These are phyloP conservation scores for Notospermus geniculatus DNA, from an alignment of 1,140 invertebrate species.

Conservation along the genomic window DNA sequence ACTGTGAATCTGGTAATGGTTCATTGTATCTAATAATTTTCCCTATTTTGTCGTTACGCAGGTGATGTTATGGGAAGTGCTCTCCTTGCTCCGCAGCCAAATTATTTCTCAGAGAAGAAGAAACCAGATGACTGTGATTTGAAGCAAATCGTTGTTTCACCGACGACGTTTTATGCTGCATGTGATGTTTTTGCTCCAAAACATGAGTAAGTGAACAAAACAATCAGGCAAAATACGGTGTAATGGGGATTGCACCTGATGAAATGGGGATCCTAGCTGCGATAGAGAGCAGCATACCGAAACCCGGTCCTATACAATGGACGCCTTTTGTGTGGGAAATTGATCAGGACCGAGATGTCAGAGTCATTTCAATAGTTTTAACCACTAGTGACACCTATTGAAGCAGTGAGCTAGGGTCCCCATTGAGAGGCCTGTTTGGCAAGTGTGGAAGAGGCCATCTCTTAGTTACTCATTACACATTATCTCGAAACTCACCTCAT, in stretches of 20 bases:
- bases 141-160: conserved; percentile 50
- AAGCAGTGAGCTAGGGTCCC: no score
- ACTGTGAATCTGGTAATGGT: no score
- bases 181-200: conserved; percentile 22
- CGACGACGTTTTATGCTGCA: conserved; percentile 50
- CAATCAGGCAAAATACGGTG: background rate
- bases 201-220: conserved; percentile 21
- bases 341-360: background rate
- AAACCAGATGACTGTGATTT: conserved; percentile 58
- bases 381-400: no score
- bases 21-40: no score
- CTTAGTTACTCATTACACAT: background rate
- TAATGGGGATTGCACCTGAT: background rate
- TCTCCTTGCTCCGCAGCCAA: conserved; percentile 36
- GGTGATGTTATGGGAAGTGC: conserved; percentile 51
- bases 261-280: no score
- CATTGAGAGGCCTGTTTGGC: no score
- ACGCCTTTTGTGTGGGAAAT: no score
- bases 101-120: conserved; percentile 47
- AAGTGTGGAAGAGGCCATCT: no score
- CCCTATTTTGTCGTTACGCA: conserved; percentile 36
- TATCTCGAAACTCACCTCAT: conserved; percentile 15
- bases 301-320: no score
- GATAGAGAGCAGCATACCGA: no score
- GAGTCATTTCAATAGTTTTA: no score